Conservation (phyloP, 2,113 vertebrate genomes). For the Xyrauchen texanus region DNA sequence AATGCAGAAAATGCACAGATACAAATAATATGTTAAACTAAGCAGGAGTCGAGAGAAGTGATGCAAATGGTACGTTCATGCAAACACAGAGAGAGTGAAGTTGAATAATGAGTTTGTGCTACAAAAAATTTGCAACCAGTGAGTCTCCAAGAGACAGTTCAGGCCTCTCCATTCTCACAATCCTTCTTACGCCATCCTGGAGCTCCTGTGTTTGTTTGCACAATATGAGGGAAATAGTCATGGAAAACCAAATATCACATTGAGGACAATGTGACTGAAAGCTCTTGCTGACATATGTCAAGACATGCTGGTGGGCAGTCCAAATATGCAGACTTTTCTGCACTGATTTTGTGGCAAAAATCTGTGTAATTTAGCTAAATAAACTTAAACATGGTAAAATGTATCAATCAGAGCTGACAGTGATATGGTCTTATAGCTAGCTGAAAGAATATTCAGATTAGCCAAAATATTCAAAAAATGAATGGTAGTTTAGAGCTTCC, state of each 20-base stretch:
- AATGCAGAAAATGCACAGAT: too few species aligned
- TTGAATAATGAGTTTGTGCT: too few species aligned
- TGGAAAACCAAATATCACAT: slow-evolving; percentile 62
- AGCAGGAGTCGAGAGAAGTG: background rate
- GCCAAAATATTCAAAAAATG: too few species aligned
- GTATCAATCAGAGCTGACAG: too few species aligned
- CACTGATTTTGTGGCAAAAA: too few species aligned
- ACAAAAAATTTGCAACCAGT: background rate
- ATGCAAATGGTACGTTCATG: background rate
- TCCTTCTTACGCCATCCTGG: slow-evolving; percentile 55
- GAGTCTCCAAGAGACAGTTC: background rate
- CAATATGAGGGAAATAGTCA: slow-evolving; percentile 46
- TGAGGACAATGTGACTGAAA: slow-evolving; percentile 46
- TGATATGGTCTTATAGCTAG: too few species aligned
- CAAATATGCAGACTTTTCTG: too few species aligned
- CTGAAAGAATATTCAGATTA: too few species aligned
- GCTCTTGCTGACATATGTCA: slow-evolving; percentile 41
- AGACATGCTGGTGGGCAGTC: background rate
- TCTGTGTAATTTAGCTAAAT: too few species aligned
- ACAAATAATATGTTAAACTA: background rate
- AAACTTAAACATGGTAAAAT: too few species aligned
- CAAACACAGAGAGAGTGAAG: too few species aligned
- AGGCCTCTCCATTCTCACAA: slow-evolving; percentile 62
- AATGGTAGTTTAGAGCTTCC: too few species aligned
- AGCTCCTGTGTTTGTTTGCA: slow-evolving; percentile 64